phyloP scores from a whole-genome alignment of 2,888 invertebrate species.

The Ecdyonurus torrentis region DNA sequence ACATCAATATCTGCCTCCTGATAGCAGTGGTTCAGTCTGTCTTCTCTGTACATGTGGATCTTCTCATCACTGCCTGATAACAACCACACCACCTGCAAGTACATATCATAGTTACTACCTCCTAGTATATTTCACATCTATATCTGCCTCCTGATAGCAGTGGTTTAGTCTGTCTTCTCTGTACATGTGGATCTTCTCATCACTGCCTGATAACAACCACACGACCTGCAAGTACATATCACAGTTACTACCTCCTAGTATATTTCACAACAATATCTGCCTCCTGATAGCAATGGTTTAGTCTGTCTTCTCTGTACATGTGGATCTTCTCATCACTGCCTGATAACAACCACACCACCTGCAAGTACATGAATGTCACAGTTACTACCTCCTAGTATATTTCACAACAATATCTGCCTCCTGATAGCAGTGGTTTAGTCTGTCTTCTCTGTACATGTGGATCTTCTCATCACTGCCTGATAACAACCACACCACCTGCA shows the following conservation, averaged over 20 bases:
- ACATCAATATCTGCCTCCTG: no score
- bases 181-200: constrained; percentile 44
- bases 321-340: constrained; percentile 50
- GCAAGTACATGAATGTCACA: no score
- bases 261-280: no score
- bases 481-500: constrained; percentile 43
- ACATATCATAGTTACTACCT: no score
- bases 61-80: constrained; percentile 46
- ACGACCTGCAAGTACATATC: no score
- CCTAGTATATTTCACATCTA: no score
- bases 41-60: constrained; percentile 45
- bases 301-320: constrained; percentile 39
- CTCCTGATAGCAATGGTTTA: constrained; percentile 38
- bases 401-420: no score
- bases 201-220: constrained; percentile 48
- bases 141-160: constrained; percentile 37
- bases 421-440: constrained; percentile 34
- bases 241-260: no score
- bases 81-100: constrained; percentile 44
- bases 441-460: constrained; percentile 44
- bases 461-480: constrained; percentile 47
- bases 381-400: no score
- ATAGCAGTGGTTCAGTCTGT: constrained; percentile 35
- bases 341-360: constrained; percentile 43
- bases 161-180: constrained; percentile 38